Percentiles rank a stretch among this genome's conserved stretches.
phyloP scores from a whole-genome alignment of 1,140 invertebrate species.

The Dreissena rostriformis region DNA sequence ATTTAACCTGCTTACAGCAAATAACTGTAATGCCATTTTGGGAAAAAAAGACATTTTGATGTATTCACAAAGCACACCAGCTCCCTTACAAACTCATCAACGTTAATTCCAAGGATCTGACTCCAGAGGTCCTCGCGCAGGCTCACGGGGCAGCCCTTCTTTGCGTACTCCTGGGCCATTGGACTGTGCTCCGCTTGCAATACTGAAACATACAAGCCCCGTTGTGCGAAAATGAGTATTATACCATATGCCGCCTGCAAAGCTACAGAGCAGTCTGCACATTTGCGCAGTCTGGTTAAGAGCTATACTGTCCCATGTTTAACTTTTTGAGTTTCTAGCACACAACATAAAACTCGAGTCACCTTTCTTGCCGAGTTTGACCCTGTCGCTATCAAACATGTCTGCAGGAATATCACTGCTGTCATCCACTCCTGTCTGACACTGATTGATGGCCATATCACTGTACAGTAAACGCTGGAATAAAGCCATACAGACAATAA shows the following conservation, averaged over 20 bases:
- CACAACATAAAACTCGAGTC: neutral
- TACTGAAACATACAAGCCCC: slow-evolving; percentile 65
- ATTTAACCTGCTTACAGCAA: no score
- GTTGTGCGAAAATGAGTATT: neutral
- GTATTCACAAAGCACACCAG: no score
- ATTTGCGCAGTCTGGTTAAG: no score
- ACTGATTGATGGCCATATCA: slow-evolving; percentile 80
- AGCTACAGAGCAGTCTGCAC: no score
- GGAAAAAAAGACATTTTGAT: neutral
- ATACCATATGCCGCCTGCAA: no score
- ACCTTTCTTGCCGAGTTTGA: slow-evolving; percentile 79
- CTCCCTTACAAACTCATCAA: slow-evolving; percentile 81
- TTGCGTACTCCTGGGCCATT: slow-evolving; percentile 88
- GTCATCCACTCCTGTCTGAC: slow-evolving; percentile 80
- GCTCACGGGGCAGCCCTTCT: slow-evolving; percentile 91
- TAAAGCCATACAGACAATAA: neutral
- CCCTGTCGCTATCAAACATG: slow-evolving; percentile 78
- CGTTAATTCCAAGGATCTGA: slow-evolving; percentile 89
- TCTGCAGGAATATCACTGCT: slow-evolving; percentile 74
- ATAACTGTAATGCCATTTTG: neutral
- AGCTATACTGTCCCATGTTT: no score
- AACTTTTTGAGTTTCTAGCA: no score
- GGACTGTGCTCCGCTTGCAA: slow-evolving; percentile 78
- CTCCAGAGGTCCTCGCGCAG: slow-evolving; percentile 90
- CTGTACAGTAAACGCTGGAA: slow-evolving; percentile 78